Base-by-base conservation (phyloP, 2,888 invertebrate species). In the Melipona beecheii region DNA sequence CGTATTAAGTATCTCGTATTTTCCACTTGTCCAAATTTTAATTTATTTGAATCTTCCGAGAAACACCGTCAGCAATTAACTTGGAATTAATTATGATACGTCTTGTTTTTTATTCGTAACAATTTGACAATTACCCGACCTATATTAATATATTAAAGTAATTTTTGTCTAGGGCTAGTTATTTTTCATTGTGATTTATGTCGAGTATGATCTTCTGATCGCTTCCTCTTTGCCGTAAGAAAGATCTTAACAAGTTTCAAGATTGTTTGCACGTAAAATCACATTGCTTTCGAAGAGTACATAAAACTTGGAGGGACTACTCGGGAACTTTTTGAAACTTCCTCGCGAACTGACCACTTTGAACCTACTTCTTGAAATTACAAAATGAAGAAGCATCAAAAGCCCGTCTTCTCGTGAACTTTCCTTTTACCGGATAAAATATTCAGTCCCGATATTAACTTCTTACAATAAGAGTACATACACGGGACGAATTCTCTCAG, bases 201-300 rank as follows among this genome's bases (percentile, higher is more conserved):
- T 19, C 36, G 19, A 21, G 21, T 6, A 19, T n/a, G 5, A 43
- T 4, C 21, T 11, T n/a, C 11, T 4, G n/a, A n/a, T 31, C 15
- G 58, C 5, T 21, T 11, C n/a, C n/a, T 27, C 52, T 50, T 65
- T 60, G 6, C 58, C 65, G 24, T 31, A 15, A 60, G 64, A 75
- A 81, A 60, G 24, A 71, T 66, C 71, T 66, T 43, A 75, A 71
- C 75, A 75, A 71, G 66, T 82, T 75, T 43, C 17, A 27, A 52
- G 82, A 83, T 72, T 83, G 66, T 83, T 82, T 83, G 82, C 75
- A 60, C 82, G n/a, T 75, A 68, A 82, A 83, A 83, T 83, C 56
- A 72, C 75, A 75, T 81, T 75, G 82, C 75, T 58, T 75, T 66
- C 62, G 56, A 27, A 56, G 66, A 62, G 75, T 68, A 50, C 36